phyloP scores from a whole-genome alignment of 2,888 invertebrate genomes.

The Lymantria dispar region DNA sequence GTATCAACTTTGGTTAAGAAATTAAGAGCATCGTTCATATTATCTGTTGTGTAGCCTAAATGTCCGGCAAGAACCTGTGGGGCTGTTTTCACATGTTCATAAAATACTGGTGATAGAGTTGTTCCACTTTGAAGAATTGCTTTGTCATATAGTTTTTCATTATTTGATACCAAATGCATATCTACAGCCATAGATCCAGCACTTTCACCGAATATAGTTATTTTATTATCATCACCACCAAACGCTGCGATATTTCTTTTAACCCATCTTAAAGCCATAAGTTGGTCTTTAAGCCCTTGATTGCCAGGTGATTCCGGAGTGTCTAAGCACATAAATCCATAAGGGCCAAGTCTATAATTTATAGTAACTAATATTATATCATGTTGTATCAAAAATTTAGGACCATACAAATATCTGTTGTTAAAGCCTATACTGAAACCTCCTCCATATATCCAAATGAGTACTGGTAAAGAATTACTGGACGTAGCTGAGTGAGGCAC shows the following conservation, averaged over 20 bases:
- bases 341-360: slow-evolving; percentile 31
- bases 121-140: slow-evolving; percentile 15
- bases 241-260: slow-evolving; percentile 32
- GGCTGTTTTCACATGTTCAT: slow-evolving; percentile 1
- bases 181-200: slow-evolving; percentile 15
- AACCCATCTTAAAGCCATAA: slow-evolving; percentile 31
- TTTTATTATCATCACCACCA: slow-evolving; percentile 29
- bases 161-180: background rate
- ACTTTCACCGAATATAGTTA: slow-evolving; percentile 34
- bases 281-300: slow-evolving; percentile 35
- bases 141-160: slow-evolving; percentile 2
- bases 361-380: slow-evolving; percentile 32
- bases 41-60: slow-evolving; percentile 1
- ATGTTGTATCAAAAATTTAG: slow-evolving; percentile 19
- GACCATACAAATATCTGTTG: background rate
- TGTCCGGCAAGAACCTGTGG: slow-evolving; percentile 2
- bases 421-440: slow-evolving; percentile 21
- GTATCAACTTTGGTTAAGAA: slow-evolving; percentile 3
- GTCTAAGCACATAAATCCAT: slow-evolving; percentile 36
- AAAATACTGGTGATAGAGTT: background rate
- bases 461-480: slow-evolving; percentile 45
- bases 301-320: slow-evolving; percentile 30
- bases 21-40: slow-evolving; percentile 1
- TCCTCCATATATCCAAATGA: slow-evolving; percentile 55
- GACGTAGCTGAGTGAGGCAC: slow-evolving; percentile 41